Percentiles rank a stretch among this genome's conserved stretches.
Evolutionary conservation across 2,797 vertebrate genomes (phyloP).

Genomic region (Adelosebastes latens): DNA sequence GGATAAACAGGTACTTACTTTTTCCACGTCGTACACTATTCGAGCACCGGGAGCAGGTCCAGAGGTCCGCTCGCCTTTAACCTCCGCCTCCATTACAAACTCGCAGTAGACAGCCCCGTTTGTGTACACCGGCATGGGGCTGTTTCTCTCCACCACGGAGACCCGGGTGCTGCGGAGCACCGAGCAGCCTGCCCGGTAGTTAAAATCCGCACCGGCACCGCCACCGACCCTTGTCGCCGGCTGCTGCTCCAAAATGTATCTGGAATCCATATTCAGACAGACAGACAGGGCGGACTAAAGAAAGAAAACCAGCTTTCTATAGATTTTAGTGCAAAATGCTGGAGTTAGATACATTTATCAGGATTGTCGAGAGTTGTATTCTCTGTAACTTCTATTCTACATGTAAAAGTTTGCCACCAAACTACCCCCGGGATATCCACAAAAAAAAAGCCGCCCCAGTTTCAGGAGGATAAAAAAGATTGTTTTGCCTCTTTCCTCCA

Average conservation of each 20-base stretch:
- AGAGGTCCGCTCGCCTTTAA: conserved; percentile 55
- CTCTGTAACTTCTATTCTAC: conserved; percentile 62
- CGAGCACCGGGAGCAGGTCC: conserved; percentile 60
- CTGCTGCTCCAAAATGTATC: conserved; percentile 78
- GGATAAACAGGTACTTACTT: conserved; percentile 73
- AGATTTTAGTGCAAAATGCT: conserved; percentile 75
- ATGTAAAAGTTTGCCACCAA: conserved; percentile 64
- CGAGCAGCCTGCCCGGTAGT: conserved; percentile 68
- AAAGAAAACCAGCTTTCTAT: conserved; percentile 77
- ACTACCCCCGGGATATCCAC: conserved; percentile 60
- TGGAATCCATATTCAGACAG: conserved; percentile 82
- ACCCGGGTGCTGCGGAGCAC: conserved; percentile 66
- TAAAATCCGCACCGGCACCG: conserved; percentile 54
- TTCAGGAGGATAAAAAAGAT: conserved; percentile 76
- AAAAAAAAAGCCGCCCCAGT: conserved; percentile 78
- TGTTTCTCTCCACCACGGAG: conserved; percentile 55
- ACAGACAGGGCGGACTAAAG: conserved; percentile 71
- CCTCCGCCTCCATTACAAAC: conserved; percentile 65
- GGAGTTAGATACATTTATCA: conserved; percentile 83
- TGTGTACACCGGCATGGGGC: conserved; percentile 60
- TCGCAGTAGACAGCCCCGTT: conserved; percentile 69
- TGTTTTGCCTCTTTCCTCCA: conserved; percentile 86
- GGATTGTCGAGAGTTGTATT: conserved; percentile 69
- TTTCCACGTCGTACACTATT: conserved; percentile 72
- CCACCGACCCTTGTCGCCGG: conserved; percentile 61